Conservation (phyloP, 2,888 invertebrate species). For the Trachelus stipa region DNA sequence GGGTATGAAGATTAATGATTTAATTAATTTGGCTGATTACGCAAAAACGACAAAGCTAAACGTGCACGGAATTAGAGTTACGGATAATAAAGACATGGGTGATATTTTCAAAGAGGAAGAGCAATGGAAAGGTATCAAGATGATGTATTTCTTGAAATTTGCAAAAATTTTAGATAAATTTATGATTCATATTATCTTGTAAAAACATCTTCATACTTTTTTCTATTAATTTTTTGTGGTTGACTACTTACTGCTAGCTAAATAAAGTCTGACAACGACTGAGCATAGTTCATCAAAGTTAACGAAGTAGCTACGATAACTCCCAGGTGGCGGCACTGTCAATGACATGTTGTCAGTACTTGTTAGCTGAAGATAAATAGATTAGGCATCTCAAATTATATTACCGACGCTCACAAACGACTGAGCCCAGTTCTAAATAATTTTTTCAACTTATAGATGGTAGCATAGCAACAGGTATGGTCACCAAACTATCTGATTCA, state of each 20-base stretch:
- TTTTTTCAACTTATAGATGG: background rate
- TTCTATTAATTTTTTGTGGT: background rate
- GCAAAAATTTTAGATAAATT: background rate
- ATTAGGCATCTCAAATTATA: background rate
- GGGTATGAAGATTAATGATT: no score
- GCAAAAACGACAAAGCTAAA: no score
- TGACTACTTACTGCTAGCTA: background rate
- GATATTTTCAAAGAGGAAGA: background rate
- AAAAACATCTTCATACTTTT: background rate
- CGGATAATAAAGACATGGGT: background rate
- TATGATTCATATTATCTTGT: background rate
- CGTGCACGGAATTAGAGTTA: background rate
- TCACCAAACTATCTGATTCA: no score
- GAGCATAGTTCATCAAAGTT: background rate
- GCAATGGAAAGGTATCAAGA: no score
- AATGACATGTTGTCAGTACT: background rate
- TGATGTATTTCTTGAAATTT: no score
- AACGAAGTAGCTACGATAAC: background rate
- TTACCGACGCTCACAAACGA: background rate
- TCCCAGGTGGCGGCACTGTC: background rate
- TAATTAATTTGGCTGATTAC: no score
- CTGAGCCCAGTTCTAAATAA: background rate
- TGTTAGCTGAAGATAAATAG: background rate
- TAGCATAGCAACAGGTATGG: background rate
- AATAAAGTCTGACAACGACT: background rate